Evolutionary conservation across 1,140 invertebrate genomes (phyloP).

Genomic region (Drosophila murphyi): DNA sequence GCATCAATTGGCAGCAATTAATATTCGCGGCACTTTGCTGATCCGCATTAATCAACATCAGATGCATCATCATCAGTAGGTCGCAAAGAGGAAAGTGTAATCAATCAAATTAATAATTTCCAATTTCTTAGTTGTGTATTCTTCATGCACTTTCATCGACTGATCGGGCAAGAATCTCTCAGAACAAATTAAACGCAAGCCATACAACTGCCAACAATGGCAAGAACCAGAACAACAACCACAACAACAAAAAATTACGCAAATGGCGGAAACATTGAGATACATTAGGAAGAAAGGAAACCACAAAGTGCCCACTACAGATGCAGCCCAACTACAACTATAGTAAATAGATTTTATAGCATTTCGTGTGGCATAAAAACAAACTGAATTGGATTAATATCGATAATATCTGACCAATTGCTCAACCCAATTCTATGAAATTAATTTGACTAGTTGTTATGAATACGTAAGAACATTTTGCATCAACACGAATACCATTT

Average conservation of each 20-base stretch:
- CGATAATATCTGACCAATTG: neutral
- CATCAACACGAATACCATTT: neutral
- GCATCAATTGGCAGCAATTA: slow-evolving; percentile 61
- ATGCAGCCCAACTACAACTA: slow-evolving; percentile 17
- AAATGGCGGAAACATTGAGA: slow-evolving; percentile 26
- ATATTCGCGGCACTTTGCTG: slow-evolving; percentile 23
- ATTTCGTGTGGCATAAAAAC: neutral
- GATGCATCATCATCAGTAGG: slow-evolving; percentile 5
- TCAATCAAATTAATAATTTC: slow-evolving; percentile 58
- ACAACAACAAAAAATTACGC: slow-evolving; percentile 26
- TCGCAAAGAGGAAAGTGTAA: slow-evolving; percentile 5
- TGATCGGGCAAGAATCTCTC: slow-evolving; percentile 28
- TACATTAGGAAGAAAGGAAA: slow-evolving; percentile 45
- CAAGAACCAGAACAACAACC: slow-evolving; percentile 3
- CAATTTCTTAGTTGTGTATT: slow-evolving; percentile 21
- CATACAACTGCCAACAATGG: slow-evolving; percentile 43
- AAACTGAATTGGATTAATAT: slow-evolving; percentile 10
- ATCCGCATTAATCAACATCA: slow-evolving; percentile 34
- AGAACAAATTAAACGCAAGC: slow-evolving; percentile 55
- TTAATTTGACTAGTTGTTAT: neutral
- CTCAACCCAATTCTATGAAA: neutral
- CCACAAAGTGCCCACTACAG: slow-evolving; percentile 23
- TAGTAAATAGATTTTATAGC: slow-evolving; percentile 10
- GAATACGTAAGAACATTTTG: neutral
- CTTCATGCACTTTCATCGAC: slow-evolving; percentile 24